Evolutionary conservation across 2,113 vertebrate species (phyloP).

Genomic region (Connochaetes taurinus): DNA sequence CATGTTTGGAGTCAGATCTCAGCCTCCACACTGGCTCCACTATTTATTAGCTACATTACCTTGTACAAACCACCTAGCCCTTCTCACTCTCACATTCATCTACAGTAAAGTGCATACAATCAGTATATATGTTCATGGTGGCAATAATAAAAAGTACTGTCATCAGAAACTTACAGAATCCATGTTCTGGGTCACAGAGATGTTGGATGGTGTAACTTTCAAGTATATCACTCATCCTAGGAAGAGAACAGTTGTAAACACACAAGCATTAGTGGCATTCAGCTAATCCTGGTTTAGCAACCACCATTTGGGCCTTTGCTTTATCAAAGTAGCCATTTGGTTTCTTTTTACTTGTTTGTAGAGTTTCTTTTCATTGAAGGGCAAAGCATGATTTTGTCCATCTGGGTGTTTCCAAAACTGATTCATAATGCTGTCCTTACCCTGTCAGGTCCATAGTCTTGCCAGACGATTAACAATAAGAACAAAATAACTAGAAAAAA

Average conservation of each 20-base stretch:
- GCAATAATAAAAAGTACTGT: neutral
- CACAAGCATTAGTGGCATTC: neutral
- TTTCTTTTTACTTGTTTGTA: neutral
- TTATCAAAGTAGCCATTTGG: neutral
- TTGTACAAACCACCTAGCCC: neutral
- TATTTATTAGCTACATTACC: neutral
- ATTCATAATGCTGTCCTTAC: neutral
- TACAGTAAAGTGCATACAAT: neutral
- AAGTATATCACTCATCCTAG: neutral
- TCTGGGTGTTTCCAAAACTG: neutral
- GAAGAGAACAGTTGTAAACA: neutral
- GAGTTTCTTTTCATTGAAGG: neutral
- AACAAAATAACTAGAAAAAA: neutral
- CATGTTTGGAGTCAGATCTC: neutral
- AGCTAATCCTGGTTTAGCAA: neutral
- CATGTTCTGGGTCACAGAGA: neutral
- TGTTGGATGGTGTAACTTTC: neutral
- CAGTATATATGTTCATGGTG: neutral
- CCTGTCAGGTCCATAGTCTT: neutral
- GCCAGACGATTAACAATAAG: neutral
- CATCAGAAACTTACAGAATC: neutral
- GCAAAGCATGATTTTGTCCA: neutral
- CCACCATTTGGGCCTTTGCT: neutral
- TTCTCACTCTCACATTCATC: neutral
- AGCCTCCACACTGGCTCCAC: neutral